Conservation (phyloP, 2,113 vertebrate species). For the Mus musculus region GRCm39 chr4:62143501-62144000, state of each 20-base stretch:
- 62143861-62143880: too few species aligned
- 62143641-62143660: background rate
- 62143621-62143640: background rate
- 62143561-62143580: background rate
- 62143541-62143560: background rate
- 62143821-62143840: background rate
- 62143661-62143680: background rate
- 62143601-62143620: background rate
- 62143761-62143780: background rate
- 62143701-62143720: background rate
- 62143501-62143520: too few species aligned
- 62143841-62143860: background rate
- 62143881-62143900: background rate
- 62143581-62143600: background rate
- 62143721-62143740: background rate
- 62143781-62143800: background rate
- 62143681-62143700: background rate
- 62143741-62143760: too few species aligned
- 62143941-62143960: too few species aligned
- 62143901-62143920: too few species aligned
- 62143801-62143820: background rate
- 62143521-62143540: rapidly evolving
- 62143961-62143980: too few species aligned
- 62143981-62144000: background rate
- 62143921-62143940: background rate